These are phyloP conservation scores for Choristoneura rosaceana DNA, from an alignment of 2,888 invertebrate species.

Conservation along the genomic window DNA sequence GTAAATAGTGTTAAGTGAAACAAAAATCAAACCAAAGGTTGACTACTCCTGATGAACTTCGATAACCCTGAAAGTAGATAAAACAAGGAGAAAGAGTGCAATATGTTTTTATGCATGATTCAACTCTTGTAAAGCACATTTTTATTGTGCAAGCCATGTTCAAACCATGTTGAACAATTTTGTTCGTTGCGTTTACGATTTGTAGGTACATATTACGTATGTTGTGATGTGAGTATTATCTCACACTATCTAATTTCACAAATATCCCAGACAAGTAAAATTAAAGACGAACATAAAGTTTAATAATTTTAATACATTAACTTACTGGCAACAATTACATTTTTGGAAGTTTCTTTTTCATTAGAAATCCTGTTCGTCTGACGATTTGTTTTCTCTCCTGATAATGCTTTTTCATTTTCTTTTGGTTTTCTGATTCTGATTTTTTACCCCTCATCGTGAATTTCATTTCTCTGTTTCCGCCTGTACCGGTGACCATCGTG, in stretches of 20 bases:
- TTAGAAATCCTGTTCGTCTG: slow-evolving; percentile 73
- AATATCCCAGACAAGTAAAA: background rate
- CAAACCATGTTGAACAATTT: too few species aligned
- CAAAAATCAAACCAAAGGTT: slow-evolving; percentile 45
- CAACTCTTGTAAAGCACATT: slow-evolving; percentile 5
- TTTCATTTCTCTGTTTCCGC: slow-evolving; percentile 92
- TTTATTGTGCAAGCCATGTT: background rate
- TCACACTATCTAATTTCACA: too few species aligned
- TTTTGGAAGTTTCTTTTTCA: slow-evolving; percentile 67
- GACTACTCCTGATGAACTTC: slow-evolving; percentile 50
- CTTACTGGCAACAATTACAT: slow-evolving; percentile 46
- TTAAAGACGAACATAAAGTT: background rate
- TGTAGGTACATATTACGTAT: too few species aligned
- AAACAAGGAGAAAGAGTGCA: slow-evolving; percentile 40
- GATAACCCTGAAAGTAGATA: slow-evolving; percentile 46
- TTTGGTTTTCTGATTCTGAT: slow-evolving; percentile 81
- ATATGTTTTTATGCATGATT: slow-evolving; percentile 22
- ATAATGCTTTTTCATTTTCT: slow-evolving; percentile 88
- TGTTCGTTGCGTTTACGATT: too few species aligned
- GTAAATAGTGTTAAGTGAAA: background rate
- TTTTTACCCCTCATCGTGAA: slow-evolving; percentile 87
- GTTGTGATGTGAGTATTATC: too few species aligned
- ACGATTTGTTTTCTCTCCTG: slow-evolving; percentile 89
- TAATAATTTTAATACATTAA: background rate
- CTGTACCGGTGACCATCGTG: slow-evolving; percentile 81